Evolutionary conservation across 2,113 vertebrate genomes (phyloP), one percentile per base, ranked within the genome.

Genomic region (Heterotilapia buettikoferi): DNA sequence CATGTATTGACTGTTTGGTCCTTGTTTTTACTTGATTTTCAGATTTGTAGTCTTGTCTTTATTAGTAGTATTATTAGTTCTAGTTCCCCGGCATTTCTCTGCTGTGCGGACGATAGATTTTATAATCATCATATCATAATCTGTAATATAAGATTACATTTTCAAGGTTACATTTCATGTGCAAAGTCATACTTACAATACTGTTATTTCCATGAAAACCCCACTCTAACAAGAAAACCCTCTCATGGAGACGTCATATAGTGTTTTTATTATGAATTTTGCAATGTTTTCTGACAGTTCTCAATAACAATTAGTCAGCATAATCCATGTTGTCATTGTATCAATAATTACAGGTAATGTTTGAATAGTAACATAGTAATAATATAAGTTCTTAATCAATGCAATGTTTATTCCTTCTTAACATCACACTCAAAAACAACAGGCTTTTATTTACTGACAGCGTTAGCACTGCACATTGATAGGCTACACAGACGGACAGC

Each of bases 211-310:
- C 52, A 19, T 79, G 21, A 52, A 13, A 33, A 29, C 3, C 5
- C 52, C 14, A 26, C 29, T 54, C 9, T 40, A 52, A 66, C 50
- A 91, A 94, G 33, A 82, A 88, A 82, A 24, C 31, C 81, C 61
- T 86, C 85, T 86, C 78, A 29, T 91, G 82, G 83, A 93, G 92
- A 96, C 85, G 78, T 97, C 94, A 96, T 96, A 92, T 93, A 94
- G 94, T 96, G 92, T 93, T 97, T 97, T 97, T 97, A 97, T 97
- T 97, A 97, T 96, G 95, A 97, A 97, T 95, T 95, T 96, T 94
- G 95, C 92, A 86, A 95, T 93, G 90, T 95, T 94, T 94, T 95
- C 93, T 92, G 94, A 96, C 94, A 93, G 88, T 95, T 96, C 83
- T 95, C 91, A 95, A 93, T 95, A 96, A 96, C 95, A 96, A 94